These are phyloP conservation scores for Erpobdella octoculata DNA, from an alignment of 2,888 invertebrate genomes.

Conservation along the genomic window DNA sequence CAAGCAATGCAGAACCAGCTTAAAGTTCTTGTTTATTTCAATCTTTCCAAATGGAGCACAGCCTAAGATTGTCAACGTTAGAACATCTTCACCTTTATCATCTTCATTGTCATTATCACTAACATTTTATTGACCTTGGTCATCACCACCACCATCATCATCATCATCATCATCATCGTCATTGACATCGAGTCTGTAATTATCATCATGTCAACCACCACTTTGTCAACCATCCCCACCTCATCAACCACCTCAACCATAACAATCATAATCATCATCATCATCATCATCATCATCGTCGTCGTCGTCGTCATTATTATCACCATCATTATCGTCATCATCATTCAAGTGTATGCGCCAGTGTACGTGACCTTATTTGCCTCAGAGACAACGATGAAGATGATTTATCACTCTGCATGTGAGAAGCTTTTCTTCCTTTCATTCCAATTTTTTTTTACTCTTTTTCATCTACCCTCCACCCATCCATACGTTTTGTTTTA, in stretches of 20 bases:
- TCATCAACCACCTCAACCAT: background rate
- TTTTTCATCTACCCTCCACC: no score
- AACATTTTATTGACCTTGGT: background rate
- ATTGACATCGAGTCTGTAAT: background rate
- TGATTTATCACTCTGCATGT: no score
- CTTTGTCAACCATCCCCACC: background rate
- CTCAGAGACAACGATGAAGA: background rate
- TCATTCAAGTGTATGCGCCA: background rate
- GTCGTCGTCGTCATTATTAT: background rate
- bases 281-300: background rate
- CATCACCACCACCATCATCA: background rate
- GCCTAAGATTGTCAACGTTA: no score
- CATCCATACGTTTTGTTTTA: no score
- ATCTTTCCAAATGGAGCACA: no score
- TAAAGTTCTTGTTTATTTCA: no score
- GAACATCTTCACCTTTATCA: background rate
- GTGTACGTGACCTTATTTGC: background rate
- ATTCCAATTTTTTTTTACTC: no score
- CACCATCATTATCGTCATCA: slow-evolving; percentile 1
- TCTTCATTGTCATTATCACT: background rate
- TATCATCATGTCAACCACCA: background rate
- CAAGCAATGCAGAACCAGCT: no score
- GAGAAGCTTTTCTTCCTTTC: no score
- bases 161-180: background rate
- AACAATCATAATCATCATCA: background rate